A percentile compares a stretch with the other conserved stretches of the same genome.
phyloP scores from a whole-genome alignment of 1,140 invertebrate species.

The Coptotermes formosanus region DNA sequence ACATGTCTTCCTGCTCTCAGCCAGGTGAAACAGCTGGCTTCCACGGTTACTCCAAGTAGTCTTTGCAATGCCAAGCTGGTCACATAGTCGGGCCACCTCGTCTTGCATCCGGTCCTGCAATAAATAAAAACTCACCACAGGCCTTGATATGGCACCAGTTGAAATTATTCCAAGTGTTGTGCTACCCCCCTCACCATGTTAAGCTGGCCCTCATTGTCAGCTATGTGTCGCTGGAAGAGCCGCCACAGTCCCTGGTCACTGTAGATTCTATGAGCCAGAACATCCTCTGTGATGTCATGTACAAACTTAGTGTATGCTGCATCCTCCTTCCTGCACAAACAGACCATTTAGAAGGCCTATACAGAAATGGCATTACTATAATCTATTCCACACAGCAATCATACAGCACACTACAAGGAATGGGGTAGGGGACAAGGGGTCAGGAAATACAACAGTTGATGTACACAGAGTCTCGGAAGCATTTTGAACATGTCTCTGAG shows the following conservation, averaged over 20 bases:
- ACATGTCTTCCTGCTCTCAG: too few relatives aligned
- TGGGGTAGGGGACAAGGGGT: too few relatives aligned
- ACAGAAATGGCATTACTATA: too few relatives aligned
- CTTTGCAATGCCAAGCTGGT: not conserved
- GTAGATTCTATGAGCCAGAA: not conserved
- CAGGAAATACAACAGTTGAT: too few relatives aligned
- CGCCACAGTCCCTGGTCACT: slow-evolving; percentile 11
- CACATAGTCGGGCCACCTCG: not conserved
- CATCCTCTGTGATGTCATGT: slow-evolving; percentile 26
- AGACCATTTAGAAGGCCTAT: not conserved
- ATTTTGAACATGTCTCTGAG: too few relatives aligned
- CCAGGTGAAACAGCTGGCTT: too few relatives aligned
- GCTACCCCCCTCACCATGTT: slow-evolving; percentile 17
- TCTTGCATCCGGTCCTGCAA: not conserved
- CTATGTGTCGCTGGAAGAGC: slow-evolving; percentile 21
- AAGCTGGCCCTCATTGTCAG: not conserved
- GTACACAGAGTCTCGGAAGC: too few relatives aligned
- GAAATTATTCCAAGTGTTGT: too few relatives aligned
- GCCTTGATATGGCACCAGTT: too few relatives aligned
- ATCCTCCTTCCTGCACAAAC: slow-evolving; percentile 25
- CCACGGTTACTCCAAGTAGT: not conserved
- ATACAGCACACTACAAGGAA: too few relatives aligned
- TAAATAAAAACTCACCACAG: not conserved
- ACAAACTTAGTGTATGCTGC: slow-evolving; percentile 3
- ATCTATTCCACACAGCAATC: too few relatives aligned